Evolutionary conservation across 2,113 vertebrate species (phyloP).

Genomic region (Guaruba guarouba): DNA sequence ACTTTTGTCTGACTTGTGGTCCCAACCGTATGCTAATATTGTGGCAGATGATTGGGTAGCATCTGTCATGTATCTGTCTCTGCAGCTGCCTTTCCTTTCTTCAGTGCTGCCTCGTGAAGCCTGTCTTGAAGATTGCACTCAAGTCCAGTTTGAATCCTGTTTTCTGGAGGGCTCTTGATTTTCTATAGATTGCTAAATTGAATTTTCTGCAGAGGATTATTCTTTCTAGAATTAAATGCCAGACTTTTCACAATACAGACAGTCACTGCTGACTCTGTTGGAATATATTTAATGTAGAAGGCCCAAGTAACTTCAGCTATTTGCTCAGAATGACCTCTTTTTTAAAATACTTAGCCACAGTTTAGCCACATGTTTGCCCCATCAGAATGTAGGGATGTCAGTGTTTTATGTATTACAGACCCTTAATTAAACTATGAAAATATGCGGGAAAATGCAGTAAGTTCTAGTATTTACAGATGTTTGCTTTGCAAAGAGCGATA

Average conservation of each 20-base stretch:
- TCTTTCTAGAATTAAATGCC: not conserved
- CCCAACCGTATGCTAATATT: not conserved
- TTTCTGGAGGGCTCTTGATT: not conserved
- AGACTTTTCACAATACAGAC: not conserved
- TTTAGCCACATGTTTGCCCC: not conserved
- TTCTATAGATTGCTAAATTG: not conserved
- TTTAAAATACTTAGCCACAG: not conserved
- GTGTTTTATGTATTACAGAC: not conserved
- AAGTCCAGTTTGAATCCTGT: not conserved
- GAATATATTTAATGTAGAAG: not conserved
- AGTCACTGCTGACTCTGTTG: not conserved
- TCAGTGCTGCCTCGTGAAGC: not conserved
- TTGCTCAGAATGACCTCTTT: not conserved
- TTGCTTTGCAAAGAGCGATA: not conserved
- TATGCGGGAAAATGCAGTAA: not conserved
- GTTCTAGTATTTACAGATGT: not conserved
- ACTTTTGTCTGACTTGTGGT: not conserved
- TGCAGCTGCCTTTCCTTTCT: not conserved
- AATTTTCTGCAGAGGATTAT: not conserved
- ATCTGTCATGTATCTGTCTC: not conserved
- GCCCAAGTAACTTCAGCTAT: not conserved
- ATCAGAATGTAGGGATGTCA: not conserved
- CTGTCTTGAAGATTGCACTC: not conserved
- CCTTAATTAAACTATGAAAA: not conserved
- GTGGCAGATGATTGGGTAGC: not conserved